phyloP scores from a whole-genome alignment of 2,797 vertebrate genomes.

The Nannoperca australis region DNA sequence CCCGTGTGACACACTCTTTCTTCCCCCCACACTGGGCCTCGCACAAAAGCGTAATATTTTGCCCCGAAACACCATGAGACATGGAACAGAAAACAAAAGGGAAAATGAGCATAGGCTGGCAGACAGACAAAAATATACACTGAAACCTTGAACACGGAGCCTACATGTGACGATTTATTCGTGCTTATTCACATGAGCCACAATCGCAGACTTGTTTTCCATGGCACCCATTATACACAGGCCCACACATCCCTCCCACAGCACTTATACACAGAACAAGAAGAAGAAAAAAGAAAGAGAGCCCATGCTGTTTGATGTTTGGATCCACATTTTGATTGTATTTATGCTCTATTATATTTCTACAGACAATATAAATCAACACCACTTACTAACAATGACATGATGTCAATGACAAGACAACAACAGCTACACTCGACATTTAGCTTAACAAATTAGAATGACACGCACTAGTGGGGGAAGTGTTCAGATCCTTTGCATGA shows the following conservation, averaged over 20 bases:
- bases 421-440: background rate
- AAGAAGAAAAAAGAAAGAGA: background rate
- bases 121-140: conserved; percentile 18
- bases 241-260: conserved; percentile 68
- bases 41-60: conserved; percentile 43
- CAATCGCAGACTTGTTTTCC: conserved; percentile 64
- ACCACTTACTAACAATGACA: background rate
- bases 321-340: background rate
- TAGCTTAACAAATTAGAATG: background rate
- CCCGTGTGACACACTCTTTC: conserved; percentile 16
- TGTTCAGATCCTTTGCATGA: background rate
- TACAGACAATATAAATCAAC: background rate
- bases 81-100: conserved; percentile 65
- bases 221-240: conserved; percentile 27
- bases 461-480: background rate
- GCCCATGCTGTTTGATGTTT: background rate
- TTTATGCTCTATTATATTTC: background rate
- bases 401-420: background rate
- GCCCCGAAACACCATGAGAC: conserved; percentile 50
- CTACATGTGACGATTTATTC: conserved; percentile 51
- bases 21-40: background rate
- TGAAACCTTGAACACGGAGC: conserved; percentile 45
- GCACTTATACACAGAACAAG: conserved; percentile 26
- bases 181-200: conserved; percentile 52
- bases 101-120: conserved; percentile 58